Percentiles rank a stretch among this genome's conserved stretches.
Evolutionary conservation across 2,888 invertebrate species (phyloP).

Genomic region (Nemapogon koenigi): DNA sequence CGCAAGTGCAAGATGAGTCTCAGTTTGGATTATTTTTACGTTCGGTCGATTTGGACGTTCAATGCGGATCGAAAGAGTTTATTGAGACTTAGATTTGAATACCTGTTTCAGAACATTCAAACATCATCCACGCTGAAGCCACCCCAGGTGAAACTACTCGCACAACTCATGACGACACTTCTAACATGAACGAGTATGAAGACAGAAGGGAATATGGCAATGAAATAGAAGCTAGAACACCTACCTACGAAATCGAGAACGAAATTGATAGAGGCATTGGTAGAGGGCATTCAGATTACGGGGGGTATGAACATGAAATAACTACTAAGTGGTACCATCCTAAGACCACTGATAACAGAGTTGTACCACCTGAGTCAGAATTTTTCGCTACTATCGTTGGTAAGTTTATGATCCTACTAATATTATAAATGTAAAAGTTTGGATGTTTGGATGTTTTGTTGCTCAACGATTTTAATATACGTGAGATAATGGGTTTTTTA

Average conservation of each 20-base stretch:
- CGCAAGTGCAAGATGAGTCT: too few species aligned
- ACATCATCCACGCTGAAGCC: constrained; percentile 17
- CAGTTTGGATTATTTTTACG: too few species aligned
- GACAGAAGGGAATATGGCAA: constrained; percentile 27
- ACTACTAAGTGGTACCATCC: constrained; percentile 57
- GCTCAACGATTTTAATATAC: too few species aligned
- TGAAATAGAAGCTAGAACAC: constrained; percentile 39
- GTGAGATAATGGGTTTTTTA: too few species aligned
- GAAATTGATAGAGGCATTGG: constrained; percentile 29
- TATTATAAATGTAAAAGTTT: too few species aligned
- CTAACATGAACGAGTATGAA: constrained; percentile 47
- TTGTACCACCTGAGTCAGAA: constrained; percentile 53
- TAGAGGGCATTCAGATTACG: constrained; percentile 41
- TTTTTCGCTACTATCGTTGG: constrained; percentile 57
- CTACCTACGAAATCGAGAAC: constrained; percentile 30
- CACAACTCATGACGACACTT: constrained; percentile 57
- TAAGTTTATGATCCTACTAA: constrained; percentile 23
- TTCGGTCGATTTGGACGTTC: too few species aligned
- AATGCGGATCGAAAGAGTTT: too few species aligned
- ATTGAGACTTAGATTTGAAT: too few species aligned
- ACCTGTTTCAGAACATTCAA: constrained; percentile 38
- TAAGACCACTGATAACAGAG: constrained; percentile 50
- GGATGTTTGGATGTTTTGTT: too few species aligned
- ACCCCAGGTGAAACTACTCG: constrained; percentile 37
- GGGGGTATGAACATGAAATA: constrained; percentile 46